phyloP scores from a whole-genome alignment of 2,797 vertebrate genomes.

The Labroides dimidiatus region DNA sequence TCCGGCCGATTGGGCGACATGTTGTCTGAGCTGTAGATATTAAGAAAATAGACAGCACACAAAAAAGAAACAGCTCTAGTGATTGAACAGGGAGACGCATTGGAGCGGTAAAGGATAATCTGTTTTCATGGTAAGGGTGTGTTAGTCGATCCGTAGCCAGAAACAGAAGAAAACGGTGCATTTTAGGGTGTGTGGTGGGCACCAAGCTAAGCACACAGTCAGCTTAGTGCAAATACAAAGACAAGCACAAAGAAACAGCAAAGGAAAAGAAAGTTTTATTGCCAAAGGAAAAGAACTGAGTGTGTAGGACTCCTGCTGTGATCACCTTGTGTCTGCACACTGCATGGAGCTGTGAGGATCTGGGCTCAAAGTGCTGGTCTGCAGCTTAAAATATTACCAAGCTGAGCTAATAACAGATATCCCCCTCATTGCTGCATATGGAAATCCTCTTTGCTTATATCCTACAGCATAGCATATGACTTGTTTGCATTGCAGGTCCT shows the following conservation, averaged over 20 bases:
- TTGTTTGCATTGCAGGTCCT: slow-evolving; percentile 71
- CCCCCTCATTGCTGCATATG: slow-evolving; percentile 49
- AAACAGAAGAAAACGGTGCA: slow-evolving; percentile 49
- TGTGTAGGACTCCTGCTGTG: slow-evolving; percentile 66
- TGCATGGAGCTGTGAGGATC: slow-evolving; percentile 81
- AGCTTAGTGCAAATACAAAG: slow-evolving; percentile 77
- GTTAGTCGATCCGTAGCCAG: slow-evolving; percentile 64
- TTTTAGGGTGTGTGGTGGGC: slow-evolving; percentile 70
- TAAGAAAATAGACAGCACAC: slow-evolving; percentile 86
- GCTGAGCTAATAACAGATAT: slow-evolving; percentile 42
- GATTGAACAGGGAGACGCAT: slow-evolving; percentile 79
- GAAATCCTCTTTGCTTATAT: slow-evolving; percentile 50
- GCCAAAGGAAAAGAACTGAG: slow-evolving; percentile 70
- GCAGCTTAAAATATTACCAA: slow-evolving; percentile 46
- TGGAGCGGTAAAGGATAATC: slow-evolving; percentile 63
- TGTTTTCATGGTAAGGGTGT: slow-evolving; percentile 66
- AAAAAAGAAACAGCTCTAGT: slow-evolving; percentile 85
- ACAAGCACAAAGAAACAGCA: slow-evolving; percentile 78
- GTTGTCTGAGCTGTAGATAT: slow-evolving; percentile 90
- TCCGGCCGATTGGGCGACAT: slow-evolving; percentile 89
- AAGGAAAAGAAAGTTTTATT: slow-evolving; percentile 69
- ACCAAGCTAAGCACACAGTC: slow-evolving; percentile 78
- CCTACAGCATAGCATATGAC: slow-evolving; percentile 37
- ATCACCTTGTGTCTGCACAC: slow-evolving; percentile 86
- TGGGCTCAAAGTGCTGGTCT: slow-evolving; percentile 54